Evolutionary conservation across 2,888 invertebrate genomes (phyloP), one percentile per base, ranked within the genome.

Genomic region (Mellilla xanthometata): DNA sequence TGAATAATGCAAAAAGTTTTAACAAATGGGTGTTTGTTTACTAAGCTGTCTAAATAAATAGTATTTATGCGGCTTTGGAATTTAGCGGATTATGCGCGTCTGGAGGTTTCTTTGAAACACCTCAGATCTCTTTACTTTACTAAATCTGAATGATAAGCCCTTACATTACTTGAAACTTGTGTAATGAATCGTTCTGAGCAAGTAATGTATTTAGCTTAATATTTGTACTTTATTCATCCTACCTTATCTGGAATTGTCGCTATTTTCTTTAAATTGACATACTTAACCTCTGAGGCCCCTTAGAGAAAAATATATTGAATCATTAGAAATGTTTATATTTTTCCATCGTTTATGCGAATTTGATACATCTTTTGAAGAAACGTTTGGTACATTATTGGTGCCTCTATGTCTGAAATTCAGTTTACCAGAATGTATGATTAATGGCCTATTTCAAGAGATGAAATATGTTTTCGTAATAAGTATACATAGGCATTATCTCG

Each of bases 1-100:
- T 66, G 67, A 71, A 68, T 68, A 72, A 74, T 72, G 68, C 63
- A 68, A 67, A 70, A 74, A 76, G 62, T 76, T 74, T 69, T 68
- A 71, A 70, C 65, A 64, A 71, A 70, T 65, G 60, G 70, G 65
- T 63, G 68, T 68, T 70, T 55, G 51, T 54, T 52, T 49, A 54
- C 48, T 56, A 58, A 62, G 58, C 58, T 60, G 55, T 59, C 58
- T 56, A 59, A 61, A 62, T 60, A 64, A 65, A 58, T 60, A 57
- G 55, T 59, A 61, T 63, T 62, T 62, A 61, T 56, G 57, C 54
- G 19, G 33, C 23, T 32, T 22, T 42, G 11, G 33, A 12, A 42
- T 38, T 42, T 34, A 42, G 19, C 30, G 9, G 28, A 13, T 27
- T 28, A 24, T 24, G 7, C 8, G 22, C 10, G 34, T 39, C 38